Base-by-base conservation (phyloP, 2,888 invertebrate genomes). In the Silvanus unidentatus region DNA sequence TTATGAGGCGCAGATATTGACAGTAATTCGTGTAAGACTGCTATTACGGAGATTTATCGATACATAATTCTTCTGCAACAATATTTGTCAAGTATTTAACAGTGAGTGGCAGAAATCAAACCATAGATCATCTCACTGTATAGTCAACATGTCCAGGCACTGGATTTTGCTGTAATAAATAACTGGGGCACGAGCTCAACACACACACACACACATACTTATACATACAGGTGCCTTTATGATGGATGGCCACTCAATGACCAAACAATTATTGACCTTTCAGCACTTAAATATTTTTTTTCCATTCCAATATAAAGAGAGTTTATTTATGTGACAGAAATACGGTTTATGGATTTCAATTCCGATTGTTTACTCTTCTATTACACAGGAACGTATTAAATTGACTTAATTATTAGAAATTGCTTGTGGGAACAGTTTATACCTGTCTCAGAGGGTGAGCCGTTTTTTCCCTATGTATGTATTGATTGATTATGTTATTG, bases 61-160 rank as follows among this genome's bases (percentile, higher is more conserved):
- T 65, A 67, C 67, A 69, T 69, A 69, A 68, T 69, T 70, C 68
- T 69, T 65, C 62, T 63, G 57, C 62, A 65, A 65, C 66, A 68
- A 69, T 69, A 69, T 69, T 69, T 69, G 68, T 68, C 67, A 66
- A 64, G 64, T 65, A 60, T 63, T 65, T 65, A 63, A 56, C 58
- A 53, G 61, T 63, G 66, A 66, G 65, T 66, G 64, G 63, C 67
- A 66, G 66, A 65, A 65, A 65, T 66, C 65, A 62, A 59, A 62
- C 58, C 61, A 67, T 69, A 68, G 67, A 69, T 69, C 69, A 68
- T 67, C 64, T 62, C 64, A 60, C 22, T 22, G 22, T 37, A 63
- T 62, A 65, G 68, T 66, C 66, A 68, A 67, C 66, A 66, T 64
- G 64, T 65, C 66, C 63, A 37, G 60, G 53, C 59, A 60, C 63